phyloP scores from a whole-genome alignment of 2,797 vertebrate genomes.

The Prunella strophiata region DNA sequence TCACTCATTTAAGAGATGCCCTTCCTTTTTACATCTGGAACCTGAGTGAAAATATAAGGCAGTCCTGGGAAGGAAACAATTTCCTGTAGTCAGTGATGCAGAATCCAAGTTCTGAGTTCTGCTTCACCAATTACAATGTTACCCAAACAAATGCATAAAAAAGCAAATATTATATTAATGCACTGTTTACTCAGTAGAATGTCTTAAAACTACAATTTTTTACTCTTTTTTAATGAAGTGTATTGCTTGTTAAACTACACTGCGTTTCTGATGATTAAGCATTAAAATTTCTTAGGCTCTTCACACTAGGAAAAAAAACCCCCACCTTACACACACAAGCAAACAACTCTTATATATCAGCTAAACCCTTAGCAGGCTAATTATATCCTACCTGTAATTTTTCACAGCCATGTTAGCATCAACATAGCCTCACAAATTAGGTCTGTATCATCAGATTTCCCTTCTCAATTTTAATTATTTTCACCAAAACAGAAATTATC shows the following conservation, averaged over 20 bases:
- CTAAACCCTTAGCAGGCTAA: not conserved
- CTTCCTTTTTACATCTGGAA: not conserved
- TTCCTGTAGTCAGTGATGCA: not conserved
- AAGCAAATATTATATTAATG: not conserved
- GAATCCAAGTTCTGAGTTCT: not conserved
- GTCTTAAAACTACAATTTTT: not conserved
- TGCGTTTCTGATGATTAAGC: not conserved
- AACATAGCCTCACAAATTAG: not conserved
- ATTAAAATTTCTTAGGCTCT: not conserved
- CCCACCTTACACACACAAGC: fast-evolving
- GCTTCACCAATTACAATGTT: not conserved
- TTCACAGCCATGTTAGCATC: not conserved
- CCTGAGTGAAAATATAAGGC: not conserved
- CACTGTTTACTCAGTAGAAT: not conserved
- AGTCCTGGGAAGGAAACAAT: not conserved
- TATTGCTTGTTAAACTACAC: not conserved
- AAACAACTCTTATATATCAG: not conserved
- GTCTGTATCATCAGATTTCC: not conserved
- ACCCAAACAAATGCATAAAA: not conserved
- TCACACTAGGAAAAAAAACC: too few species aligned
- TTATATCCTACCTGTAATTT: not conserved
- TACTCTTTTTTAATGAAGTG: not conserved
- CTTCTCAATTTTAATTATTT: not conserved
- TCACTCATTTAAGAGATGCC: not conserved
- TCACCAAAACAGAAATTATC: not conserved